Percentiles rank a stretch among this genome's conserved stretches.
phyloP scores from a whole-genome alignment of 1,140 invertebrate genomes.

The Araneus ventricosus region DNA sequence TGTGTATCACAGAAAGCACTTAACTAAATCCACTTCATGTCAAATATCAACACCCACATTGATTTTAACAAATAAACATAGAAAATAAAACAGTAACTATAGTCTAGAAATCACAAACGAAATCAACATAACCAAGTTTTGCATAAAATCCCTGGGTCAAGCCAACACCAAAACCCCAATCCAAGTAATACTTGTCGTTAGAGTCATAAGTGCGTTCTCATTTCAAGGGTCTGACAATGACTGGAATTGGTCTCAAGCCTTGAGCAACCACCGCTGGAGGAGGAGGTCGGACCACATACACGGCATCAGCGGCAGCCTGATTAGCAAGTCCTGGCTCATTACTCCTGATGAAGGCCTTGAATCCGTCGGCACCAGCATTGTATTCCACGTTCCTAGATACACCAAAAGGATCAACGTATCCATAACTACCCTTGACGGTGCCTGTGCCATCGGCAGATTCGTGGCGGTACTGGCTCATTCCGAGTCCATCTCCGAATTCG shows the following conservation, averaged over 20 bases:
- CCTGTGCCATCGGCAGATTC: conserved; percentile 73
- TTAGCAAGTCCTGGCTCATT: conserved; percentile 75
- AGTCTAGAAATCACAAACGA: too few species aligned
- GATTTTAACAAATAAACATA: too few species aligned
- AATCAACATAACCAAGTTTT: too few species aligned
- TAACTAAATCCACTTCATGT: too few species aligned
- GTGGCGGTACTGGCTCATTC: conserved; percentile 43
- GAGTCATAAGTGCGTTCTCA: neutral
- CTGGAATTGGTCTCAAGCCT: neutral
- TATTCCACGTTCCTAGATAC: conserved; percentile 72
- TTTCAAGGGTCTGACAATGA: neutral
- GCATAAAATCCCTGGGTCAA: too few species aligned
- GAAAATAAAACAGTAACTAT: too few species aligned
- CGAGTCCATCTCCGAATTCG: conserved; percentile 54
- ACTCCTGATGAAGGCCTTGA: conserved; percentile 69
- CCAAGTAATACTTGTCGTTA: neutral
- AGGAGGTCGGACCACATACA: conserved; percentile 80
- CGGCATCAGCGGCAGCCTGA: conserved; percentile 78
- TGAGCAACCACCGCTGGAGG: neutral
- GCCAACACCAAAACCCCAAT: too few species aligned
- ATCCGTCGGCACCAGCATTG: conserved; percentile 74
- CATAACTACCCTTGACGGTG: conserved; percentile 62
- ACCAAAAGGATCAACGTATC: conserved; percentile 59
- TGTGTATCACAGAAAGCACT: too few species aligned
- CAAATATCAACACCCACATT: too few species aligned